Conservation (phyloP, 2,888 invertebrate genomes). For the Bombylius major region DNA sequence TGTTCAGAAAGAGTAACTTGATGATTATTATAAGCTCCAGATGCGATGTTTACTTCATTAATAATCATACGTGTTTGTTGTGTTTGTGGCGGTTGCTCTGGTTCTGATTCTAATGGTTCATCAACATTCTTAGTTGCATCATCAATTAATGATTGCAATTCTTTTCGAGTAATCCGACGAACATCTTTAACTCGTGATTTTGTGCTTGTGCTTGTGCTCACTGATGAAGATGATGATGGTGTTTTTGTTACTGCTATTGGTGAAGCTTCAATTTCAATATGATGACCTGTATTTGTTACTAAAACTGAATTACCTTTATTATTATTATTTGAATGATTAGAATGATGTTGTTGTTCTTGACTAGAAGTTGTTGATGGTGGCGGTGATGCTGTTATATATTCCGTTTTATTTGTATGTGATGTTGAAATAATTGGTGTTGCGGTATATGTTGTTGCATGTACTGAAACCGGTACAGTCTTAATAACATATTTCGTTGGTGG, state of each 20-base stretch:
- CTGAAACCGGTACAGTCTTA: not conserved
- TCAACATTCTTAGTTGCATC: slow-evolving; percentile 36
- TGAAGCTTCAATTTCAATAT: not conserved
- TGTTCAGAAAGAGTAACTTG: slow-evolving; percentile 1
- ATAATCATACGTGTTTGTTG: not conserved
- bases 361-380: not conserved
- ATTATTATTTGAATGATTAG: not conserved
- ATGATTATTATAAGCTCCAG: not conserved
- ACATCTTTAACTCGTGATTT: not conserved
- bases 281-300: not conserved
- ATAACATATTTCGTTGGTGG: slow-evolving; percentile 2
- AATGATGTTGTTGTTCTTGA: not conserved
- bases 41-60: not conserved
- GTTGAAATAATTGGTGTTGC: not conserved
- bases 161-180: slow-evolving; percentile 13
- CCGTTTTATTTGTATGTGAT: not conserved
- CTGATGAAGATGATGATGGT: not conserved
- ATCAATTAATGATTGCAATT: slow-evolving; percentile 32
- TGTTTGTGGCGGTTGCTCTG: slow-evolving; percentile 21
- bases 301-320: not conserved
- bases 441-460: not conserved
- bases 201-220: too few relatives aligned
- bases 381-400: not conserved
- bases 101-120: slow-evolving; percentile 24
- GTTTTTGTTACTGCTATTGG: not conserved